Base-by-base conservation (phyloP, 2,797 vertebrate genomes). In the Aotus griseimembra region DNA sequence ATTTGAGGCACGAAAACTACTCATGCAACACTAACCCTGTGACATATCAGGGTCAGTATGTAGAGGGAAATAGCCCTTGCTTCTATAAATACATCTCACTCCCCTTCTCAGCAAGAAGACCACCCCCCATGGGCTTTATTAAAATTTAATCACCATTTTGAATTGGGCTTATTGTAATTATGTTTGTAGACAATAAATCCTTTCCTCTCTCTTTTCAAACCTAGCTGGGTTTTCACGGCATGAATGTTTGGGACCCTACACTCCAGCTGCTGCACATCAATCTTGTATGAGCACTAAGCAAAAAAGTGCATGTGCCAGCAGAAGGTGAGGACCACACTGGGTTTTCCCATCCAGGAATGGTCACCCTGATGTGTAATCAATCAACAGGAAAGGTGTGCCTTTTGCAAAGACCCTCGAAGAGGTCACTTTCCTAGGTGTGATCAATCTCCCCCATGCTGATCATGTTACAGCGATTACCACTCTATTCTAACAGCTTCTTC, bases 361-460 rank as follows among this genome's bases (percentile, higher is more conserved):
- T 96, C 96, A 97, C 96, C 97, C 95, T 94, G 96, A 97, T 86
- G 97, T 94, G 96, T 92, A 95, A 97, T 98, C 97, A 98, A 97
- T 98, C 98, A 98, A 97, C 96, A 93, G 83, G 76, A 98, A 97
- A 98, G 97, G 97, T 96, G 92, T 94, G 95, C 94, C 93, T 98
- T 93, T 96, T 94, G 77, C 95, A 93, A 91, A 97, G 88, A 73
- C 81, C 79, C 83, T 94, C 80, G 5, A 91, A 93, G 97, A 95
- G 97, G 97, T 98, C 97, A 97, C 92, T 98, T 93, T 97, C 91
- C 95, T 83, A 94, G 94, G 83, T 96, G 96, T 96, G 97, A 98
- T 98, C 97, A 97, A 96, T 96, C 97, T 97, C 97, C 94, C 97
- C 95, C 97, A 94, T 94, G 94, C 96, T 98, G 98, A 95, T 95